Base-by-base conservation (phyloP, 30 jellyfish, hydroid and myxozoan species). In the Aurelia coerulea region DNA sequence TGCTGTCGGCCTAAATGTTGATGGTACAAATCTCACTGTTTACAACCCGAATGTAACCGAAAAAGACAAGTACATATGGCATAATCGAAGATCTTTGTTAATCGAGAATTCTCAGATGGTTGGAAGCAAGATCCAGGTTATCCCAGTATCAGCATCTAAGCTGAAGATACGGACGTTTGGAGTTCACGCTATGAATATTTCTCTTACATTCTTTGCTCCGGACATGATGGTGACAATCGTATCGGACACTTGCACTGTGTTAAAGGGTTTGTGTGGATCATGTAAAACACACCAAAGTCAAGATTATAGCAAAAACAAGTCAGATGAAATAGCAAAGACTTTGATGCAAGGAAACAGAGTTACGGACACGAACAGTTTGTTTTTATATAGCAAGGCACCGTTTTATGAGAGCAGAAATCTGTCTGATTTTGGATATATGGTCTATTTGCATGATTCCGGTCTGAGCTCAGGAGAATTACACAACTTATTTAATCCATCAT, bases 31-130 rank as follows among this genome's bases (percentile, higher is more conserved):
- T 46, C 67, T 83, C 11, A 83, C 92, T 35, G 62, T 83, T 37
- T 83, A 83, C 70, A 83, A 83, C 78, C 92, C 92, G 4, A 83
- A 83, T n/a, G 19, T 53, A 2, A 68, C 92, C 18, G 74, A 39
- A 56, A 71, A 60, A 14, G 86, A 46, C 73, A 41, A 23, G 62
- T 46, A 41, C 41, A 50, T 59, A 41, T 70, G 85, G 92, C 72
- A 46, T 46, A 83, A 83, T 51, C 59, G 66, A 29, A 34, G 10
- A 8, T 69, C 85, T 10, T 19, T 83, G 34, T 19, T 63, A 5
- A 49, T 69, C 15, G 49, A 76, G 10, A 58, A 73, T 53, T 14
- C 78, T 18, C 65, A 10, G 10, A 59, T 52, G 77, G 63, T 83
- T 41, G 59, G 56, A 14, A 34, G 68, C 5, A 70, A 65, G 18